phyloP scores from a whole-genome alignment of 2,888 invertebrate genomes.

The Anoplius nigerrimus region DNA sequence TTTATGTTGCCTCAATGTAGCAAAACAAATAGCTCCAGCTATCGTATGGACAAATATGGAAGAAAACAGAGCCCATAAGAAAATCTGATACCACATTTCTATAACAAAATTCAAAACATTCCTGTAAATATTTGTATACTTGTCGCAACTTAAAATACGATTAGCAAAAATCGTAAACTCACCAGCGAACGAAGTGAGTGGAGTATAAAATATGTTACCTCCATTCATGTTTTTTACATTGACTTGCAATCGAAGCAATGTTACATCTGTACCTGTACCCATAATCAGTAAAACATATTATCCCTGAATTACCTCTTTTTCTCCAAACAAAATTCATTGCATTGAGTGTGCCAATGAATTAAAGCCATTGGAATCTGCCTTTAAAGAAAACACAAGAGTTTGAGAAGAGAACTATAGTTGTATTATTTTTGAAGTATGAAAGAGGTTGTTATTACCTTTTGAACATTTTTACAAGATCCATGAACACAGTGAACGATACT shows the following conservation, averaged over 20 bases:
- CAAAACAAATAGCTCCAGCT: conserved; percentile 93
- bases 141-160: neutral
- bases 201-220: conserved; percentile 58
- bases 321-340: no score
- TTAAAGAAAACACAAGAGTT: no score
- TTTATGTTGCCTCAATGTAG: conserved; percentile 93
- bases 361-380: no score
- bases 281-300: conserved; percentile 17
- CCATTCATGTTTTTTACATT: conserved; percentile 48
- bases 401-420: no score
- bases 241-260: conserved; percentile 43
- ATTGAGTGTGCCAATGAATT: no score
- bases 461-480: no score
- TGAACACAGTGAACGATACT: no score
- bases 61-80: conserved; percentile 96
- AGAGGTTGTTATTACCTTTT: no score
- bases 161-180: conserved; percentile 36
- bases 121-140: neutral
- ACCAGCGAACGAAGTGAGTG: conserved; percentile 68
- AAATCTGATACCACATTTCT: conserved; percentile 98
- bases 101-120: conserved; percentile 74
- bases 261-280: conserved; percentile 41
- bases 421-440: no score
- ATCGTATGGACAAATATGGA: conserved; percentile 94
- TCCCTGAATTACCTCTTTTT: no score